phyloP scores from a whole-genome alignment of 2,113 vertebrate genomes.

The Platichthys flesus region DNA sequence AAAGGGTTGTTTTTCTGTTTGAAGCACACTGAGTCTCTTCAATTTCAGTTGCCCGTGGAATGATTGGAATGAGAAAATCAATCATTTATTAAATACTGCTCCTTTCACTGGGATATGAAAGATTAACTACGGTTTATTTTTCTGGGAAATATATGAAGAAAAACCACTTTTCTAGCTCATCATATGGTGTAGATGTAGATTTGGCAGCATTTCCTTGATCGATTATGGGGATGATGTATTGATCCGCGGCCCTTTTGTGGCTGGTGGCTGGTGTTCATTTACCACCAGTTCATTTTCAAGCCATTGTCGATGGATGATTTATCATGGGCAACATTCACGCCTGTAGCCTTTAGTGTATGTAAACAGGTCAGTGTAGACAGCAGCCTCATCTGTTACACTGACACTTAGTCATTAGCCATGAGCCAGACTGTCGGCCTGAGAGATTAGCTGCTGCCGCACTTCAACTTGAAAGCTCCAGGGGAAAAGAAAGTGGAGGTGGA shows the following conservation, averaged over 20 bases:
- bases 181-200: background rate
- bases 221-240: constrained; percentile 14
- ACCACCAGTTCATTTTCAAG: constrained; percentile 35
- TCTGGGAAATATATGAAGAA: background rate
- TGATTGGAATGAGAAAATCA: background rate
- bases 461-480: constrained; percentile 34
- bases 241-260: background rate
- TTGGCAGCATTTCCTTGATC: constrained; percentile 3
- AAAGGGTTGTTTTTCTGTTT: background rate
- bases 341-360: constrained; percentile 56
- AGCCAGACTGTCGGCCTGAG: constrained; percentile 66
- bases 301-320: constrained; percentile 23
- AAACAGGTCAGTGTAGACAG: constrained; percentile 68
- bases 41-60: constrained; percentile 1
- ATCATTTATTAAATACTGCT: background rate
- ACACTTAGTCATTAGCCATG: constrained; percentile 73
- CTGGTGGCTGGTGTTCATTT: constrained; percentile 29
- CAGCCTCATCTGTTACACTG: constrained; percentile 72
- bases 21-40: background rate
- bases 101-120: background rate
- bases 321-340: constrained; percentile 16
- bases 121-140: no score
- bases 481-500: constrained; percentile 31
- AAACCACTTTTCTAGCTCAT: background rate
- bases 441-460: constrained; percentile 55